phyloP scores from a whole-genome alignment of 2,113 vertebrate genomes.

The Dissostichus mawsoni region DNA sequence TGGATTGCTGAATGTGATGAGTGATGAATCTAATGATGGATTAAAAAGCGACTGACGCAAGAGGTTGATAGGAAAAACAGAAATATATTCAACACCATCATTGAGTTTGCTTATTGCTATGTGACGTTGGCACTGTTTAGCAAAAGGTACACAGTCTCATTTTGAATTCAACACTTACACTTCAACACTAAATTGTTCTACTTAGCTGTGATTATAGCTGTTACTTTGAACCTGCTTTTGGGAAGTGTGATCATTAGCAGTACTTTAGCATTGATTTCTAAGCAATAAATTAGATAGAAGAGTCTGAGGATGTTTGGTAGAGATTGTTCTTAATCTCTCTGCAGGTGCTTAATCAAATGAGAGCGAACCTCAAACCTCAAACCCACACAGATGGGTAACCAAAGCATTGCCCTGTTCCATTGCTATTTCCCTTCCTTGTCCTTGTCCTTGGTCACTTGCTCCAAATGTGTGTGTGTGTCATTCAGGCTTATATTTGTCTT shows the following conservation, averaged over 20 bases:
- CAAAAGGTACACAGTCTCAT: neutral
- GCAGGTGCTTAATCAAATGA: neutral
- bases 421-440: neutral
- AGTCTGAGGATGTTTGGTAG: neutral
- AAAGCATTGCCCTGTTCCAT: neutral
- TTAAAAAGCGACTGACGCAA: no score
- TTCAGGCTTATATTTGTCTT: neutral
- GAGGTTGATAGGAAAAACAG: no score
- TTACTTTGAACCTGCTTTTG: neutral
- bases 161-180: neutral
- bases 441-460: neutral
- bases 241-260: neutral
- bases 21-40: no score
- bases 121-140: neutral
- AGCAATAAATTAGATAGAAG: neutral
- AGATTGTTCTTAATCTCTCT: neutral
- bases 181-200: neutral
- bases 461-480: slow-evolving; percentile 4
- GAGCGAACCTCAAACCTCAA: neutral
- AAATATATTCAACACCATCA: no score
- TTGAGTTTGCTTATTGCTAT: neutral
- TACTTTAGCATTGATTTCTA: neutral
- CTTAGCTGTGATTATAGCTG: neutral
- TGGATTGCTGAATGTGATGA: no score
- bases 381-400: neutral